Percentiles rank a stretch among this genome's conserved stretches.
These are phyloP conservation scores for Lerista edwardsae DNA, from an alignment of 2,797 vertebrate species.

Conservation along the genomic window DNA sequence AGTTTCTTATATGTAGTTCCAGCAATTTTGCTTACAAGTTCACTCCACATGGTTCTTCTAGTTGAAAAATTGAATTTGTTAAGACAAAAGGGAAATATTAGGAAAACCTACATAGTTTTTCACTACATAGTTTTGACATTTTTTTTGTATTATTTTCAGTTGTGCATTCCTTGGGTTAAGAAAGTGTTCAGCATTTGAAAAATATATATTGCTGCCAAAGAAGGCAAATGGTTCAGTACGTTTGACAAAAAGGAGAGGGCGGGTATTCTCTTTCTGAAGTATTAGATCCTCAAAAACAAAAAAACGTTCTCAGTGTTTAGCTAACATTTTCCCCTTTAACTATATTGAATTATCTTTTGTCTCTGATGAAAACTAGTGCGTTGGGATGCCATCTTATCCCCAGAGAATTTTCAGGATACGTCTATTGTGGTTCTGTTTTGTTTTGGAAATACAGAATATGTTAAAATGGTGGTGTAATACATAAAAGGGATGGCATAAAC, in stretches of 20 bases:
- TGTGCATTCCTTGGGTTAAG: not conserved
- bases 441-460: not conserved
- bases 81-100: not conserved
- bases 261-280: not conserved
- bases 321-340: not conserved
- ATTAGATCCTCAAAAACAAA: not conserved
- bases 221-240: not conserved
- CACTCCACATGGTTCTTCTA: not conserved
- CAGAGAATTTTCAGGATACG: not conserved
- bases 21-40: not conserved
- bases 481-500: not conserved
- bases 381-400: not conserved
- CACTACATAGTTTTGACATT: not conserved
- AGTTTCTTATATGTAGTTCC: not conserved
- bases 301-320: not conserved
- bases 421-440: not conserved
- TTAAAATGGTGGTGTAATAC: not conserved
- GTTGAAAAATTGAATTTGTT: not conserved
- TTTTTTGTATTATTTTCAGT: slow-evolving; percentile 20
- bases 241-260: not conserved
- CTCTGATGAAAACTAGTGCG: not conserved
- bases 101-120: no score
- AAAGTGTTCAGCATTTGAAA: not conserved
- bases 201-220: not conserved
- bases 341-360: not conserved